A percentile compares a stretch with the other conserved stretches of the same genome.
Evolutionary conservation across 2,797 vertebrate genomes (phyloP).

Genomic region (Geotrypetes seraphini): DNA sequence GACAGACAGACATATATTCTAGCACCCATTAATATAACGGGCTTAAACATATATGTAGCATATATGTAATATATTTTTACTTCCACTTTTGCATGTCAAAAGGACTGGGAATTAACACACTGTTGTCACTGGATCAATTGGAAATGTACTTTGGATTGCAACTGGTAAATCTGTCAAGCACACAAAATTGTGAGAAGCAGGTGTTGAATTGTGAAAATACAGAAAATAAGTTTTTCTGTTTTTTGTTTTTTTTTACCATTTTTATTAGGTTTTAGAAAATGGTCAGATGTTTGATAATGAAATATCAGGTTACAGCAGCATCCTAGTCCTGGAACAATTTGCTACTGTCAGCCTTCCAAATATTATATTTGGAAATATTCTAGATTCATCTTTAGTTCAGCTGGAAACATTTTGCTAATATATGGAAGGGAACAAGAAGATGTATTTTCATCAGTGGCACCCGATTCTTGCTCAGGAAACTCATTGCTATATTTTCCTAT

Average conservation of each 20-base stretch:
- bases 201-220: no score
- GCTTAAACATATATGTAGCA: no score
- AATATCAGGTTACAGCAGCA: neutral
- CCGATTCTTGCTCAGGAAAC: neutral
- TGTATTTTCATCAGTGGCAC: neutral
- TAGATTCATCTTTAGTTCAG: no score
- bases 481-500: no score
- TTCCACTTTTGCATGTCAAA: no score
- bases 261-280: neutral
- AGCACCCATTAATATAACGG: no score
- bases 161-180: neutral
- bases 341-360: neutral
- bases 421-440: neutral
- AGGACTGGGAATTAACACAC: neutral
- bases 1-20: no score
- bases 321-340: neutral
- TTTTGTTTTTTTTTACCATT: neutral
- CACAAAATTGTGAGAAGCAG: neutral
- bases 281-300: neutral
- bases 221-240: no score
- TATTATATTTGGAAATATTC: neutral
- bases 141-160: neutral
- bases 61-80: no score
- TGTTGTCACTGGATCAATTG: neutral
- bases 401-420: neutral